Percentiles rank a stretch among this genome's conserved stretches.
phyloP scores from a whole-genome alignment of 2,888 invertebrate genomes.

The Stenodema calcarata region DNA sequence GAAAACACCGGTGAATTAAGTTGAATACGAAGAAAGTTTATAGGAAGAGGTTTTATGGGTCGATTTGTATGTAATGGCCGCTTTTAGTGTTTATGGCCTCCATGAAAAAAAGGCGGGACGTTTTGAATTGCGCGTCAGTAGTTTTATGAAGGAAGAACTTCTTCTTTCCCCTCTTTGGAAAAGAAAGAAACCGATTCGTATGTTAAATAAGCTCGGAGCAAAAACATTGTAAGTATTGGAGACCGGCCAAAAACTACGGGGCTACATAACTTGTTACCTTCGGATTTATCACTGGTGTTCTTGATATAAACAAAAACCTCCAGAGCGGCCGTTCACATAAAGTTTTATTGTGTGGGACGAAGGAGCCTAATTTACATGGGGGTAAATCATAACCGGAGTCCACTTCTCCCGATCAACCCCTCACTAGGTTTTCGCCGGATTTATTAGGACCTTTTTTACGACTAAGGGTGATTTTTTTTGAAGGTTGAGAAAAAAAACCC shows the following conservation, averaged over 20 bases:
- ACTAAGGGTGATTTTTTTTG: background rate
- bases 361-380: constrained; percentile 44
- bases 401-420: background rate
- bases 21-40: background rate
- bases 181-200: constrained; percentile 33
- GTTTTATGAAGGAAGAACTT: background rate
- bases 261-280: constrained; percentile 41
- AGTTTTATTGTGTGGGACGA: constrained; percentile 51
- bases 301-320: constrained; percentile 46
- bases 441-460: constrained; percentile 36
- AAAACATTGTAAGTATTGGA: constrained; percentile 43
- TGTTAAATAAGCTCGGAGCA: constrained; percentile 44
- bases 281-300: constrained; percentile 47
- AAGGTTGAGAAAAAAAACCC: background rate
- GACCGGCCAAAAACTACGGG: constrained; percentile 41
- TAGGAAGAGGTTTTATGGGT: background rate
- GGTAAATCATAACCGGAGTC: constrained; percentile 44
- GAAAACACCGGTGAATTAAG: background rate
- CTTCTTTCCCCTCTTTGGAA: background rate
- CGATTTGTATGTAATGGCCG: background rate
- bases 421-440: constrained; percentile 34
- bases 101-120: constrained; percentile 4
- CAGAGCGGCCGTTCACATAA: constrained; percentile 44
- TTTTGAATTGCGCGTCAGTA: background rate
- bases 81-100: background rate